Percentiles rank a stretch among this genome's conserved stretches.
phyloP scores from a whole-genome alignment of 2,888 invertebrate genomes.

The Tortrix viridana region DNA sequence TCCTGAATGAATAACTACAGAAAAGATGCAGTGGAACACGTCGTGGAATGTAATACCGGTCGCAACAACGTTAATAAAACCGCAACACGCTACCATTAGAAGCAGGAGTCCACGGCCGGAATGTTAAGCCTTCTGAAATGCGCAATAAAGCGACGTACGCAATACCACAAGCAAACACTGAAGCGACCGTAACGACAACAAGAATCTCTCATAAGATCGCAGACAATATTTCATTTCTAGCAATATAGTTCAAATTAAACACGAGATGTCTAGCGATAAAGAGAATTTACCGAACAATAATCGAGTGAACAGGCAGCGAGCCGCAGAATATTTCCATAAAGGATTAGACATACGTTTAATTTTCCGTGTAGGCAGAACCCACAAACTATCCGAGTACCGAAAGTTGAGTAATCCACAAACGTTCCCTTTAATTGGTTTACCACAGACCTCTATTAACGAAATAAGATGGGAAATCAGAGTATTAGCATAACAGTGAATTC shows the following conservation, averaged over 20 bases:
- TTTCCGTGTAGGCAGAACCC: conserved; percentile 62
- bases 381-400: conserved; percentile 72
- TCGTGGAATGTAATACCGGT: conserved; percentile 67
- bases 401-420: conserved; percentile 81
- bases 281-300: conserved; percentile 20
- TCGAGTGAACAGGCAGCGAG: conserved; percentile 41
- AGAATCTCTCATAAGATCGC: conserved; percentile 48
- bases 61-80: conserved; percentile 71
- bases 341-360: conserved; percentile 62
- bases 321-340: conserved; percentile 54
- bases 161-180: conserved; percentile 53
- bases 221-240: conserved; percentile 49
- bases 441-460: conserved; percentile 83
- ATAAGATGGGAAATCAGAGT: conserved; percentile 84
- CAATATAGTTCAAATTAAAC: conserved; percentile 38
- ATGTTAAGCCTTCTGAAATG: conserved; percentile 66
- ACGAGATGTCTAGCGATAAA: neutral
- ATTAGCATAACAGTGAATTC: conserved; percentile 84
- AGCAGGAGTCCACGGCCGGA: conserved; percentile 60
- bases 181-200: conserved; percentile 45
- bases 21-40: conserved; percentile 52
- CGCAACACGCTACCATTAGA: conserved; percentile 69
- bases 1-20: conserved; percentile 8
- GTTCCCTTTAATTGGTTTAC: conserved; percentile 82
- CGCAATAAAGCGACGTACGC: conserved; percentile 68